Evolutionary conservation across 2,113 vertebrate species (phyloP).

Genomic region (Psophia crepitans): DNA sequence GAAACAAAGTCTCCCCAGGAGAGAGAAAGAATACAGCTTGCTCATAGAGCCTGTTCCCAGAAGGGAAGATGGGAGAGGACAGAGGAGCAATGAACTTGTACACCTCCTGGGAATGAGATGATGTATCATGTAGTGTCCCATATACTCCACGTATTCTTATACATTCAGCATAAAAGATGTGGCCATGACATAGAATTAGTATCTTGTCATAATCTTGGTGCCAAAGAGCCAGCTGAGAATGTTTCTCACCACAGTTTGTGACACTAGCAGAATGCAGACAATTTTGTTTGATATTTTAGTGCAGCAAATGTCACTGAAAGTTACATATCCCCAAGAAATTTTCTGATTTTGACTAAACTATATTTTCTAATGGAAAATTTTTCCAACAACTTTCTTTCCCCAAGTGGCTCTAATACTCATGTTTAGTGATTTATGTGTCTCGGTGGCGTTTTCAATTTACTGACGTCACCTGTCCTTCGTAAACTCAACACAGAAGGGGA

Average conservation of each 20-base stretch:
- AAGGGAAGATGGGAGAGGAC: neutral
- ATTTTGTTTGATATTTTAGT: constrained; percentile 1
- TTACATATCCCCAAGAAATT: neutral
- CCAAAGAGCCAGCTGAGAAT: neutral
- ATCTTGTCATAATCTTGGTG: neutral
- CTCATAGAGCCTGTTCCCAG: neutral
- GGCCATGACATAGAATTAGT: neutral
- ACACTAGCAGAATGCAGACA: neutral
- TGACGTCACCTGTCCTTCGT: neutral
- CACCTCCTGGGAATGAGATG: neutral
- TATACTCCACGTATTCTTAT: neutral
- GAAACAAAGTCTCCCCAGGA: neutral
- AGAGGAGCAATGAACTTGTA: neutral
- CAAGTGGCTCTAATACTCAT: neutral
- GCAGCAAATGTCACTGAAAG: constrained; percentile 4
- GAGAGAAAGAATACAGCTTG: neutral
- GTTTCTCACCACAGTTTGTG: neutral
- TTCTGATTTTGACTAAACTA: neutral
- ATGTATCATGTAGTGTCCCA: neutral
- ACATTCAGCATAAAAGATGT: neutral
- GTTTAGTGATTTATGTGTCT: neutral
- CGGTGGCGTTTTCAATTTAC: neutral
- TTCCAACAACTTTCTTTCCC: constrained; percentile 2
- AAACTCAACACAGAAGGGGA: constrained; percentile 11
- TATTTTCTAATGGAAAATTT: constrained; percentile 13